Percentiles rank a stretch among this genome's conserved stretches.
Evolutionary conservation across 23 tunicate genomes (phyloP).

Genomic region (Halocynthia aurantium): DNA sequence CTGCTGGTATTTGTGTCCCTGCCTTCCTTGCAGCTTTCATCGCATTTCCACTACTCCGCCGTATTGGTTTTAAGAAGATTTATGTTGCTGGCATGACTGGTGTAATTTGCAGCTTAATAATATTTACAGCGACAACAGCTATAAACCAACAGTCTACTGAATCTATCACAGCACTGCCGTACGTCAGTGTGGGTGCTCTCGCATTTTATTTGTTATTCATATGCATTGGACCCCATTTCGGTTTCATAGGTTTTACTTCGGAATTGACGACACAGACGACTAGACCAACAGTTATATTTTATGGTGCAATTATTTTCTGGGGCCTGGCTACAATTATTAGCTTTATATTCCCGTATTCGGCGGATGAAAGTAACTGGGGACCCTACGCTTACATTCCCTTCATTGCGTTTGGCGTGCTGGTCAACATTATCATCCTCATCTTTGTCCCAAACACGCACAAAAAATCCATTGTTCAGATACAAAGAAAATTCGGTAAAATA

Average conservation of each 20-base stretch:
- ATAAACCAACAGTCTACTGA: too few species aligned
- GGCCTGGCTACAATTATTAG: slow-evolving; percentile 10
- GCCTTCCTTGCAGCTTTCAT: background rate
- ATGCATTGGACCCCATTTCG: background rate
- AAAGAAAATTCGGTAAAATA: too few species aligned
- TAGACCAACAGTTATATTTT: slow-evolving; percentile 12
- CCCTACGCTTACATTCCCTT: slow-evolving; percentile 36
- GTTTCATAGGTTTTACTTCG: slow-evolving; percentile 22
- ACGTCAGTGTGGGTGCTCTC: background rate
- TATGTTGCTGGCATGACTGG: background rate
- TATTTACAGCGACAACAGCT: background rate
- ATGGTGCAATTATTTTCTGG: slow-evolving; percentile 25
- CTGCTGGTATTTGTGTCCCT: background rate
- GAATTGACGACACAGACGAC: slow-evolving; percentile 24
- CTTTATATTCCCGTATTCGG: slow-evolving; percentile 37
- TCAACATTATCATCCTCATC: too few species aligned
- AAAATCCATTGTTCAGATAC: too few species aligned
- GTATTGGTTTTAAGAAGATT: background rate
- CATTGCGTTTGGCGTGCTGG: too few species aligned
- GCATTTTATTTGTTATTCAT: background rate
- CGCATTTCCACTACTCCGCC: background rate
- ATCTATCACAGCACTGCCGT: background rate
- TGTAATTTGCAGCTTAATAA: background rate
- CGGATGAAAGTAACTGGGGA: slow-evolving; percentile 13
- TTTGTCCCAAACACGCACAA: too few species aligned